Evolutionary conservation across 30 jellyfish, hydroid and myxozoan species (phyloP), one percentile per base, ranked within the genome.

Genomic region (Sanderia malayensis): DNA sequence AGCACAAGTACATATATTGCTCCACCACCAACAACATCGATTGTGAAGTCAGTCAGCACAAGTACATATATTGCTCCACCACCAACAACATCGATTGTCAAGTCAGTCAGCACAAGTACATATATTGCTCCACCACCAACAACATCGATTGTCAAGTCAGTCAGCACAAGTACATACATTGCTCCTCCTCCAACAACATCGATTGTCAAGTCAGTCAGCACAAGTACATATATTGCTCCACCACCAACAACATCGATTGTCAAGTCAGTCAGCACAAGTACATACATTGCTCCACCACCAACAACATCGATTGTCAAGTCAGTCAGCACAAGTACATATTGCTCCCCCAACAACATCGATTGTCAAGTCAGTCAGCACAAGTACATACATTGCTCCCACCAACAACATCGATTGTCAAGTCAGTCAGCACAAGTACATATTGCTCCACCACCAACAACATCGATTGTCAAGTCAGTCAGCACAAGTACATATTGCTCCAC

Each of bases 371-470:
- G 52, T 37, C 52, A 37, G 52, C 52, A 37, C 52, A 37, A 37
- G 52, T 13, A 4, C 52, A 37, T 37, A 37, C 13, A 13, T 37
- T 37, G 52, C 52, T 37, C 52, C 52, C 52, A 37, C 52, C 52
- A 37, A 37, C 52, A 37, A 37, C 52, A 37, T 37, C 52, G 13
- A 37, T 37, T 37, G 52, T 37, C 10, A 37, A 6, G 13, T 37
- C 52, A 37, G 52, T 37, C 52, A 37, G 52, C 52, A 37, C 52
- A 37, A 37, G 52, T 13, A 4, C 52, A 37, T 37, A 13, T 37
- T 37, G 52, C 52, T 37, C 52, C 52, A 37, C 52, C 52, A 37
- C 52, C 52, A 37, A 37, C 52, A 37, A 37, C 52, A 37, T 37
- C 52, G 13, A 37, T 37, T 37, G 52, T 37, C 10, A 37, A 6